These are phyloP conservation scores for Trichopria drosophilae DNA, from an alignment of 2,888 invertebrate species.

Conservation along the genomic window DNA sequence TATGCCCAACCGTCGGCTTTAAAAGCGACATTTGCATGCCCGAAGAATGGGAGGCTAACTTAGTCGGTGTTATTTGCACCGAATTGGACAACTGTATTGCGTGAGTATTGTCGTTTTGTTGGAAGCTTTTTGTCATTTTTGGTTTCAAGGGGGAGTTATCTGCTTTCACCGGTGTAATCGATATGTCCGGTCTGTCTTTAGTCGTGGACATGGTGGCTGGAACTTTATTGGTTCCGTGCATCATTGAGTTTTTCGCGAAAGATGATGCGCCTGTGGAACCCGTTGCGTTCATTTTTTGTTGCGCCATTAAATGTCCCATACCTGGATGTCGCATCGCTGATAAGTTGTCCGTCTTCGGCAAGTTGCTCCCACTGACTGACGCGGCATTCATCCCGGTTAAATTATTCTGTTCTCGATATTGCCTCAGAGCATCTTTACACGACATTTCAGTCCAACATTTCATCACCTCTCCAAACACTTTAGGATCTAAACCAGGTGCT, in stretches of 20 bases:
- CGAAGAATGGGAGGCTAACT: conserved; percentile 21
- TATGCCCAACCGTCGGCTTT: conserved; percentile 46
- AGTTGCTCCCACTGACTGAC: conserved; percentile 34
- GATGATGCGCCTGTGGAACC: conserved; percentile 28
- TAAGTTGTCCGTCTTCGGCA: conserved; percentile 39
- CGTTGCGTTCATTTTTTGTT: conserved; percentile 17
- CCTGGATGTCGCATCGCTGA: conserved; percentile 33
- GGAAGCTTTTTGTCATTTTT: conserved; percentile 38
- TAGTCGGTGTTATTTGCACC: conserved; percentile 27
- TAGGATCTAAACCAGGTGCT: conserved; percentile 39
- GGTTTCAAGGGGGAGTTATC: conserved; percentile 38
- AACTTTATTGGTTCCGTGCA: conserved; percentile 43
- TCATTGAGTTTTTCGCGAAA: conserved; percentile 26
- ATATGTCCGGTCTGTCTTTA: conserved; percentile 61
- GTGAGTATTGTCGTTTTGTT: conserved; percentile 33
- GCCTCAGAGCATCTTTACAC: conserved; percentile 50
- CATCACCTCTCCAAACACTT: conserved; percentile 38
- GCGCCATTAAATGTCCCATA: conserved; percentile 23
- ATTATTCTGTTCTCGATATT: conserved; percentile 52
- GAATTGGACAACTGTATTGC: conserved; percentile 40
- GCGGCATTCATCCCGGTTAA: conserved; percentile 39
- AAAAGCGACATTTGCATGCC: conserved; percentile 47
- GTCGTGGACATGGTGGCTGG: conserved; percentile 48
- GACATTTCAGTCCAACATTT: conserved; percentile 50
- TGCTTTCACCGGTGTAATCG: conserved; percentile 58